Evolutionary conservation across 2,797 vertebrate genomes (phyloP).

Genomic region (Pangasius sanitwongsei): DNA sequence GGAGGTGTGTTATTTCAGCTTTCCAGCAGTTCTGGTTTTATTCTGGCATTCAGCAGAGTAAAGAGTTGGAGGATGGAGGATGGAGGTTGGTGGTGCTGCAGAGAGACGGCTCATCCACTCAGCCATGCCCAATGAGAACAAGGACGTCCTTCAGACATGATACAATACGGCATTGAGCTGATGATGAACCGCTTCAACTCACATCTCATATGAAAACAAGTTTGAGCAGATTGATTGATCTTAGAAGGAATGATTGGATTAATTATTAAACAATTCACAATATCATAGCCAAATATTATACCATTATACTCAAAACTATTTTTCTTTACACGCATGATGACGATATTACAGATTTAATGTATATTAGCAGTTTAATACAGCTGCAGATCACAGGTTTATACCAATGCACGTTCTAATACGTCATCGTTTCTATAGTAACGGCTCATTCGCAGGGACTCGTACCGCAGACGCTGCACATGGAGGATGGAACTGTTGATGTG

Average conservation of each 20-base stretch:
- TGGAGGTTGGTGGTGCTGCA: slow-evolving; percentile 16
- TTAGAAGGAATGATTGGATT: not conserved
- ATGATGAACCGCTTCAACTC: not conserved
- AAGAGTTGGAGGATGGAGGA: not conserved
- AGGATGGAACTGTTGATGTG: not conserved
- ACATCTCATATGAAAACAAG: not conserved
- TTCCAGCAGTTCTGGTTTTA: not conserved
- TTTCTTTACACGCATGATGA: not conserved
- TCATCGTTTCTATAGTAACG: not conserved
- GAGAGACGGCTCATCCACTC: not conserved
- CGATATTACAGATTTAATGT: not conserved
- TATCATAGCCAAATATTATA: not conserved
- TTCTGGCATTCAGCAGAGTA: not conserved
- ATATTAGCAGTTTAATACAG: not conserved
- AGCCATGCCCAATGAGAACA: not conserved
- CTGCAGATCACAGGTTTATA: not conserved
- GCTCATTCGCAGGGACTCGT: not conserved
- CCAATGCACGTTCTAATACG: not conserved
- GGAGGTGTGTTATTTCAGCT: not conserved
- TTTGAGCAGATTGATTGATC: not conserved
- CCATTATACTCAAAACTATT: not conserved
- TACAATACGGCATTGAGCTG: not conserved
- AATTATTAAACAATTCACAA: not conserved
- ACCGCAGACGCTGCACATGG: not conserved
- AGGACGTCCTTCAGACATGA: not conserved